Percentiles rank a stretch among this genome's conserved stretches.
phyloP scores from a whole-genome alignment of 2,888 invertebrate genomes.

The Trissonchulus latispiculum region DNA sequence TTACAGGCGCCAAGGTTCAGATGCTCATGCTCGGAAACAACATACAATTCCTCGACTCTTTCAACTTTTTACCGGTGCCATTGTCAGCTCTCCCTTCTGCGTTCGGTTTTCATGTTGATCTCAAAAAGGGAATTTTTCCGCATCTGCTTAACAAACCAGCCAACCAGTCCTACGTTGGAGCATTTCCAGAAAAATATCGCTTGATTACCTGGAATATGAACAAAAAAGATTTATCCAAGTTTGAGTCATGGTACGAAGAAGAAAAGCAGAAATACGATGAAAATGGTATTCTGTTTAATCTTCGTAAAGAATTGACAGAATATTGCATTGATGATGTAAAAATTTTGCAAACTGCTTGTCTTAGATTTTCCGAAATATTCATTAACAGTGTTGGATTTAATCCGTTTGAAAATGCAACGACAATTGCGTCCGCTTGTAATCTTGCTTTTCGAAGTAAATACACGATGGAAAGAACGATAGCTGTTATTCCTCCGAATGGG shows the following conservation, averaged over 20 bases:
- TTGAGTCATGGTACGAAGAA: not conserved
- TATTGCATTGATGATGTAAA: slow-evolving; percentile 2
- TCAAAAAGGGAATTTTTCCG: not conserved
- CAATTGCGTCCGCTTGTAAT: too few species aligned
- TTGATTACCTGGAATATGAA: not conserved
- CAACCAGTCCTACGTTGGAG: not conserved
- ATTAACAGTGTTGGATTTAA: not conserved
- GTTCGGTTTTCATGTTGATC: not conserved
- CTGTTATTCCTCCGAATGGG: too few species aligned
- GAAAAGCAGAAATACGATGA: not conserved
- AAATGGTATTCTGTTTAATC: not conserved
- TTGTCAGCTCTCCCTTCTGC: not conserved
- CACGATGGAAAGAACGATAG: not conserved
- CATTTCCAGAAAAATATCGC: not conserved
- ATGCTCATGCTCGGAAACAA: not conserved
- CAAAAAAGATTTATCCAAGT: not conserved
- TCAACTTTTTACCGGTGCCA: not conserved
- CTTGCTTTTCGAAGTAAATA: too few species aligned
- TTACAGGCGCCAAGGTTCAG: not conserved
- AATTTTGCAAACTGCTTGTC: not conserved
- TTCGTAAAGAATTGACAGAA: not conserved
- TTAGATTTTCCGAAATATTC: not conserved
- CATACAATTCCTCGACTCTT: not conserved
- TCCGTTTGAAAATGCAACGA: too few species aligned
- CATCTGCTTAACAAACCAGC: not conserved